A percentile compares a stretch with the other conserved stretches of the same genome.
Conservation (phyloP, 2,888 invertebrate species). For the Calephelis perditalis region DNA sequence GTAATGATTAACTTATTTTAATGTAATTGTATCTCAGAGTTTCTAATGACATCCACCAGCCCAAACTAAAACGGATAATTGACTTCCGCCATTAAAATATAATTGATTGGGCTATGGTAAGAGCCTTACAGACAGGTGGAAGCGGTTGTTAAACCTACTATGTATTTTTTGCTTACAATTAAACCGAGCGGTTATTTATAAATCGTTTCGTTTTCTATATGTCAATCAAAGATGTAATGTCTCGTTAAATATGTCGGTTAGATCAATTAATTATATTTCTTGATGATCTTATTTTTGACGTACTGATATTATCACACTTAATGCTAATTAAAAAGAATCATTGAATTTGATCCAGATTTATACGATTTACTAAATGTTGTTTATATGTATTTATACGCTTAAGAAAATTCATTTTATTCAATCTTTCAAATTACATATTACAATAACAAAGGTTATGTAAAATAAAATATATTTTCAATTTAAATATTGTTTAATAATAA, state of each 20-base stretch:
- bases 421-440: background rate
- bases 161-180: conserved; percentile 2
- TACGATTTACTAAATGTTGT: no score
- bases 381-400: no score
- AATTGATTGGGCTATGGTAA: conserved; percentile 30
- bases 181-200: background rate
- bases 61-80: conserved; percentile 22
- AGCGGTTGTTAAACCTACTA: no score
- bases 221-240: conserved; percentile 2
- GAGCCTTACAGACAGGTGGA: conserved; percentile 22
- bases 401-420: background rate
- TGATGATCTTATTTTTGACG: background rate
- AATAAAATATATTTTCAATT: background rate
- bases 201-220: background rate
- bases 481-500: background rate
- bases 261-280: background rate
- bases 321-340: no score
- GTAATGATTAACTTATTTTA: conserved; percentile 15
- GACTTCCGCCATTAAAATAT: conserved; percentile 33
- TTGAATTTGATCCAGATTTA: no score
- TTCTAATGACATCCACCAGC: no score
- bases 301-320: no score
- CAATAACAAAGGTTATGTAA: conserved; percentile 1
- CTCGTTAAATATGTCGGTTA: conserved; percentile 2
- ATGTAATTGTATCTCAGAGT: conserved; percentile 14